Conservation (phyloP, 2,113 vertebrate species). For the Crotalus tigris region DNA sequence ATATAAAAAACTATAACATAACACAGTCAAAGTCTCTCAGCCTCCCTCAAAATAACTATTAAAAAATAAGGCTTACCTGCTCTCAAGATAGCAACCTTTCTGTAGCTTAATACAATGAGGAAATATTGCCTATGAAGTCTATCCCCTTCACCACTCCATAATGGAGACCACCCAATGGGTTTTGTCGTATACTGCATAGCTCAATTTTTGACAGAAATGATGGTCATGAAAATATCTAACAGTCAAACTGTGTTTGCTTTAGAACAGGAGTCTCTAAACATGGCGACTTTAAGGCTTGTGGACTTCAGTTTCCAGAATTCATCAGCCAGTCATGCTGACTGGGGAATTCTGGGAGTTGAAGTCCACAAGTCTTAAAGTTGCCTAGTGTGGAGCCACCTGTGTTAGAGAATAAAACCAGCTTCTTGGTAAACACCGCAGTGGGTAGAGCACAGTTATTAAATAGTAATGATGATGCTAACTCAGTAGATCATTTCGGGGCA, state of each 20-base stretch:
- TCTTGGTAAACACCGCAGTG: not conserved
- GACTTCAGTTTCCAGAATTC: not conserved
- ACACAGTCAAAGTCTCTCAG: not conserved
- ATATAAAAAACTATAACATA: not conserved
- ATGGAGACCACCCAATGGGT: not conserved
- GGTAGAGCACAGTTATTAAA: not conserved
- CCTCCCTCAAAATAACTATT: not conserved
- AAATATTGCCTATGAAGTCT: not conserved
- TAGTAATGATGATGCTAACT: not conserved
- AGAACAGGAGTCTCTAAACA: not conserved
- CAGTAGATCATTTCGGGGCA: not conserved
- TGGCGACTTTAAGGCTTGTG: not conserved
- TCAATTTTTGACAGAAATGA: not conserved
- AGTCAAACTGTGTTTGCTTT: not conserved
- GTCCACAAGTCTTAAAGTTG: not conserved
- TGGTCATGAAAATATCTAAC: not conserved
- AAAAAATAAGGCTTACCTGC: not conserved
- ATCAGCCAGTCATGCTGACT: not conserved
- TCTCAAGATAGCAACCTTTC: not conserved
- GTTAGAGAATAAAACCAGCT: not conserved
- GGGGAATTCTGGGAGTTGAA: not conserved
- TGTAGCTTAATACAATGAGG: not conserved
- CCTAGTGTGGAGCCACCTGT: not conserved
- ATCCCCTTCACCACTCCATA: not conserved
- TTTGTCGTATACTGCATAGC: not conserved